phyloP scores from a whole-genome alignment of 2,113 vertebrate genomes.

The Merops nubicus region DNA sequence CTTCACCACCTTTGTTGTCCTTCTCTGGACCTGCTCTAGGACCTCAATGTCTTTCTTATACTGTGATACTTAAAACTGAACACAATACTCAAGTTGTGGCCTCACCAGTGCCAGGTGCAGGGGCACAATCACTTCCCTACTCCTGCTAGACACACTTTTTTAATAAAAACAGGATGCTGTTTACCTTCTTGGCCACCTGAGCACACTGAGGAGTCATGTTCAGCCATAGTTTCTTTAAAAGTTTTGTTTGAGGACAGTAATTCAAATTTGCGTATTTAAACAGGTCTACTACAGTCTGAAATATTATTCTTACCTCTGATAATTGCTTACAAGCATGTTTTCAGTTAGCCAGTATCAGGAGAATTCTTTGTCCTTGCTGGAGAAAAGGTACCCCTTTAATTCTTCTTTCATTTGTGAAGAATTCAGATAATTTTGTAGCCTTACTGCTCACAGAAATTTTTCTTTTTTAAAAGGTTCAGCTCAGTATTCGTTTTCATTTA shows the following conservation, averaged over 20 bases:
- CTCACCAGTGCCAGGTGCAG: no score
- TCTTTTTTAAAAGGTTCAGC: background rate
- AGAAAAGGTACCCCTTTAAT: background rate
- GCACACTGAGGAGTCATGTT: no score
- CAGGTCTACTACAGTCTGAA: background rate
- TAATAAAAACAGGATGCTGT: no score
- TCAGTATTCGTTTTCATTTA: background rate
- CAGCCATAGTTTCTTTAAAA: no score
- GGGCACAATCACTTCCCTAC: no score
- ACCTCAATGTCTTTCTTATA: no score
- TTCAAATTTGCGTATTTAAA: background rate
- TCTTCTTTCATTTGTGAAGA: background rate
- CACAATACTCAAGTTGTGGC: no score
- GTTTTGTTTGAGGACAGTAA: background rate
- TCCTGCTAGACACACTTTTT: no score
- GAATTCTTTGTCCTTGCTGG: background rate
- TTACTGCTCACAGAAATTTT: background rate
- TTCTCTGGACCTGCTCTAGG: no score
- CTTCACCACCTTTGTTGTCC: no score
- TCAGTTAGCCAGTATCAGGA: background rate
- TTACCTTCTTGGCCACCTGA: no score
- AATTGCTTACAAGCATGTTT: background rate
- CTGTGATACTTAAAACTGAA: no score
- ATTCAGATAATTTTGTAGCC: background rate
- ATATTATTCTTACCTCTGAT: background rate